Percentiles rank a stretch among this genome's conserved stretches.
phyloP scores from a whole-genome alignment of 2,888 invertebrate genomes.

The Andrena flavipes region DNA sequence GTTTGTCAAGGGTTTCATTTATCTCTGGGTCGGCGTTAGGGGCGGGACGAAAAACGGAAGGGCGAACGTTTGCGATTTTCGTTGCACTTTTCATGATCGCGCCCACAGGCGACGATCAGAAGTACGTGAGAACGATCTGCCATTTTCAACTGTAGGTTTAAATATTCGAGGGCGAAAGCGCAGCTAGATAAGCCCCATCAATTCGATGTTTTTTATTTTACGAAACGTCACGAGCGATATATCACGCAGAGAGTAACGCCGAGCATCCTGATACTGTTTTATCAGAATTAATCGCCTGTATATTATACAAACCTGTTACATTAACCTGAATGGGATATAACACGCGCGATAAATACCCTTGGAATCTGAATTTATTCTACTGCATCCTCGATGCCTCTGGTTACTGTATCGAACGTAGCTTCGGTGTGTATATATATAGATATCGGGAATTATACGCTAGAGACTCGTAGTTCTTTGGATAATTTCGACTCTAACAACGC shows the following conservation, averaged over 20 bases:
- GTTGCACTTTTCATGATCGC: background rate
- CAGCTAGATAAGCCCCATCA: background rate
- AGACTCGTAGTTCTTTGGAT: conserved; percentile 3
- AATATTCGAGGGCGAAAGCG: background rate
- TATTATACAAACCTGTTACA: conserved; percentile 38
- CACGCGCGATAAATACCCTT: conserved; percentile 37
- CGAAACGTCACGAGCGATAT: background rate
- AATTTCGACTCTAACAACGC: conserved; percentile 7
- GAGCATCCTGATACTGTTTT: conserved; percentile 13
- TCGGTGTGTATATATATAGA: background rate
- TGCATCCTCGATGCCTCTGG: conserved; percentile 11
- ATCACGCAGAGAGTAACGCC: background rate
- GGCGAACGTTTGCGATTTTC: background rate
- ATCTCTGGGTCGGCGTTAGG: conserved; percentile 1
- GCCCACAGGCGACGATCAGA: conserved; percentile 4
- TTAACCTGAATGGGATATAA: conserved; percentile 38
- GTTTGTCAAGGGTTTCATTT: conserved; percentile 44
- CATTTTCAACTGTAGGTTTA: background rate
- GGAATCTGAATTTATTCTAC: conserved; percentile 47
- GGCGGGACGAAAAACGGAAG: conserved; percentile 4
- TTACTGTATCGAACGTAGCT: conserved; percentile 11
- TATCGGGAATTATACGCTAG: conserved; percentile 18
- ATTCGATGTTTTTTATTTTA: background rate
- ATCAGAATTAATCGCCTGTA: conserved; percentile 54
- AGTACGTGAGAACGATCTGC: background rate